A percentile compares a stretch with the other conserved stretches of the same genome.
Conservation (phyloP, 2,113 vertebrate genomes). For the Brachyhypopomus occidentalis region DNA sequence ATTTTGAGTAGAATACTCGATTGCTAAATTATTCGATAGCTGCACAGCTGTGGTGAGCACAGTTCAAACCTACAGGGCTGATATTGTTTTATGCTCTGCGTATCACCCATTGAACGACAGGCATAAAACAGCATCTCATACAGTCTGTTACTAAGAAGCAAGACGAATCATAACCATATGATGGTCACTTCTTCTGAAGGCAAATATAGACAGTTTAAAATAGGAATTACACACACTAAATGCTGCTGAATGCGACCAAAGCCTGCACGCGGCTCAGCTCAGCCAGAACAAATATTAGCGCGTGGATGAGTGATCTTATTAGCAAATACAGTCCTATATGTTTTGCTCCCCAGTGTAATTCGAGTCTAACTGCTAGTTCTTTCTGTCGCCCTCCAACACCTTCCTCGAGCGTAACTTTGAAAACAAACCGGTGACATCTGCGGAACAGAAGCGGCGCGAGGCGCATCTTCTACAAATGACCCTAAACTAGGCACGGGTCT, state of each 20-base stretch:
- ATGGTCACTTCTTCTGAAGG: constrained; percentile 1
- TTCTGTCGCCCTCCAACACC: constrained; percentile 45
- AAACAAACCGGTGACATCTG: not conserved
- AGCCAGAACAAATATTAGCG: constrained; percentile 61
- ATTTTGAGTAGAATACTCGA: no score
- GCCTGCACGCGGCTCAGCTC: constrained; percentile 31
- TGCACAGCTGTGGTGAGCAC: no score
- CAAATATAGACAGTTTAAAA: constrained; percentile 12
- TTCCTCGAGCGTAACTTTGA: constrained; percentile 5
- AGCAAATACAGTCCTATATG: constrained; percentile 49
- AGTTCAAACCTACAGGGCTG: no score
- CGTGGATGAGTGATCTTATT: constrained; percentile 48
- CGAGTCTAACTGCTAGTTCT: constrained; percentile 45
- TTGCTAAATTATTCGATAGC: no score
- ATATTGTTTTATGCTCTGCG: no score
- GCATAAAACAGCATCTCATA: no score
- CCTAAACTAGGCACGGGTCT: no score
- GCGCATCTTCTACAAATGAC: no score
- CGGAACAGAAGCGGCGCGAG: no score
- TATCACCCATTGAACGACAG: no score
- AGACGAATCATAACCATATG: not conserved
- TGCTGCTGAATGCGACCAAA: constrained; percentile 22
- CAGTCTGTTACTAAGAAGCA: not conserved
- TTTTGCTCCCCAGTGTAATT: constrained; percentile 39
- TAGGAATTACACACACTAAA: constrained; percentile 32